Evolutionary conservation across 2,888 invertebrate genomes (phyloP).

Genomic region (Nemurella pictetii): DNA sequence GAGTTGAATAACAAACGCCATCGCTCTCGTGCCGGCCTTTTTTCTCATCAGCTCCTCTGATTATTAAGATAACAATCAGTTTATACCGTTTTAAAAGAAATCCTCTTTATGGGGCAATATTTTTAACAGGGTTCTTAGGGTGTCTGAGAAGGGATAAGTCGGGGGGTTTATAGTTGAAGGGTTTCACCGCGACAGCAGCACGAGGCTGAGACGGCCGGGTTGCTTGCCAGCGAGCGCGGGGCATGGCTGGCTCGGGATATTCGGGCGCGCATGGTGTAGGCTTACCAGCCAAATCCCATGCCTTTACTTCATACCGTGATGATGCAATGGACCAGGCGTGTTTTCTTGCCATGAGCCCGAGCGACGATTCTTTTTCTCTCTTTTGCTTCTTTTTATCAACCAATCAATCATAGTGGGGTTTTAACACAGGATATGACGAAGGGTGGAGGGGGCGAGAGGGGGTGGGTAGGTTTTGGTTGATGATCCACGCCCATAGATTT

Average conservation of each 20-base stretch:
- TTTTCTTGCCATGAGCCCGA: slow-evolving; percentile 37
- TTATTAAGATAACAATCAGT: slow-evolving; percentile 29
- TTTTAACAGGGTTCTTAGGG: slow-evolving; percentile 9
- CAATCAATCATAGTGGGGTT: slow-evolving; percentile 41
- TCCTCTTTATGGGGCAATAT: slow-evolving; percentile 20
- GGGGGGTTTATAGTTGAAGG: slow-evolving; percentile 30
- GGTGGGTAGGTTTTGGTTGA: slow-evolving; percentile 13
- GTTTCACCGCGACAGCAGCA: slow-evolving; percentile 33
- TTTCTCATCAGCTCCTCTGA: slow-evolving; percentile 24
- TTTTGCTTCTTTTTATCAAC: slow-evolving; percentile 38
- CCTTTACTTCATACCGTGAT: slow-evolving; percentile 27
- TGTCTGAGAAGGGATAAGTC: slow-evolving; percentile 15
- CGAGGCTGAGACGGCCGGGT: not conserved
- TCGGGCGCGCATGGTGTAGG: slow-evolving; percentile 23
- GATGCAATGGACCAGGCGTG: slow-evolving; percentile 29
- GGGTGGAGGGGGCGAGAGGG: slow-evolving; percentile 6
- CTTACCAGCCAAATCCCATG: slow-evolving; percentile 30
- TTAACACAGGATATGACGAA: slow-evolving; percentile 34
- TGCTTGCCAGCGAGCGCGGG: not conserved
- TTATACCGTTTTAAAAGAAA: slow-evolving; percentile 29
- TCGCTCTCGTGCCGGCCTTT: not conserved
- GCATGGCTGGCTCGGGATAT: not conserved
- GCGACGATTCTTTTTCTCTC: slow-evolving; percentile 8
- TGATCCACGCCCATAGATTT: slow-evolving; percentile 39
- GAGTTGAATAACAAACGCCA: not conserved